Evolutionary conservation across 2,797 vertebrate species (phyloP).

Genomic region (Amblyopsis hoosieri): DNA sequence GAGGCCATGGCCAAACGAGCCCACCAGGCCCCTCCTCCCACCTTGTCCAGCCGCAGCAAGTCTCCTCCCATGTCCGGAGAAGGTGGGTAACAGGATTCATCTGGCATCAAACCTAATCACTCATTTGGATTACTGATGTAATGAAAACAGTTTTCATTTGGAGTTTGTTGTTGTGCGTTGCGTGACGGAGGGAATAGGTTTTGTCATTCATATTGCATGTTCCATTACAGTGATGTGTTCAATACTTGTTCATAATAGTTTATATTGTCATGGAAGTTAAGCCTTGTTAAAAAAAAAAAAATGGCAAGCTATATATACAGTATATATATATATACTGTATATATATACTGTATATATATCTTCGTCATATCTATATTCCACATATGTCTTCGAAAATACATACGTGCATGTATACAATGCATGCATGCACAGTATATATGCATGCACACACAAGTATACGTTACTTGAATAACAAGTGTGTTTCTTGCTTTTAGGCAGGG

Average conservation of each 20-base stretch:
- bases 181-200: not conserved
- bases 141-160: constrained; percentile 30
- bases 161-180: constrained; percentile 10
- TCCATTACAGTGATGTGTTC: too few relatives aligned
- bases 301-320: not conserved
- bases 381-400: not conserved
- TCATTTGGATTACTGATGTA: constrained; percentile 54
- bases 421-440: too few relatives aligned
- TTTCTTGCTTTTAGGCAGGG: constrained; percentile 34
- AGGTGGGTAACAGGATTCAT: constrained; percentile 50
- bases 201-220: not conserved
- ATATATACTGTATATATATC: not conserved
- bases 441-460: too few relatives aligned
- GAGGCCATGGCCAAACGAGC: constrained; percentile 62
- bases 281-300: not conserved
- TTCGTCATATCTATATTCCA: too few relatives aligned
- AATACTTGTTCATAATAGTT: too few relatives aligned
- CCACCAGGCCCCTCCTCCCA: constrained; percentile 62
- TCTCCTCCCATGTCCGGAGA: constrained; percentile 70
- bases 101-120: constrained; percentile 30
- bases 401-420: not conserved
- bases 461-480: not conserved
- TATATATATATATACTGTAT: not conserved
- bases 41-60: constrained; percentile 72
- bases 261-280: too few relatives aligned